Base-by-base conservation (phyloP, 1,140 invertebrate genomes). In the Geopemphigus sp. region DNA sequence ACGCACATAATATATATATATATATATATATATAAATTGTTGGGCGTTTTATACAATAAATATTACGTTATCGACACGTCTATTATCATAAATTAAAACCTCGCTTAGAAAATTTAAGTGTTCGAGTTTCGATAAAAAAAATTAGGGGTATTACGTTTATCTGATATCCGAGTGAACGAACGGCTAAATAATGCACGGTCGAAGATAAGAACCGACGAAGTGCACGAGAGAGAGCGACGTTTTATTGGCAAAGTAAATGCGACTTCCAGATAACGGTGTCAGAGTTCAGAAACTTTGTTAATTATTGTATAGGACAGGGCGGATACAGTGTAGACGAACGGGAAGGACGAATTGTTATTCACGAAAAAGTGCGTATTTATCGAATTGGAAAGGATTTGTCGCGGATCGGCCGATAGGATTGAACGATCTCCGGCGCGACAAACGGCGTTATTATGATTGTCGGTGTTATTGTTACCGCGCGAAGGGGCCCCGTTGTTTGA, bases 261-360 rank as follows among this genome's bases (percentile, higher is more conserved):
- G 12, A 73, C 29, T 73, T n/a, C n/a, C 26, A 57, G 54, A 76
- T 76, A 76, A 56, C 26, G n/a, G 3, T 17, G 56, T 59, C 17
- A 54, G 19, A 72, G 72, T 61, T 78, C 74, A 61, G 19, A 78
- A 78, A 78, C 74, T 78, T 78, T 29, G 56, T 78, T 78, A 78
- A 78, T 78, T 63, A 50, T 50, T 50, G 12, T 50, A 78, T 63
- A 22, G 56, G 11, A 26, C 45, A 32, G 19, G 45, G n/a, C 22
- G 29, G 56, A 39, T 39, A 39, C 8, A 39, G 3, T 4, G 14
- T 59, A 39, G 1, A 39, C 1, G 3, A 39, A 74, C 59, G 59
- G 22, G 45, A 74, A 59, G 6, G 24, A 39, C 45, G 14, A 29
- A 64, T 1, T 39, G 10, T 6, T 24, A 57, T 19, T 0, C 24